Evolutionary conservation across 2,888 invertebrate genomes (phyloP).

Genomic region (Bimastos eiseni): DNA sequence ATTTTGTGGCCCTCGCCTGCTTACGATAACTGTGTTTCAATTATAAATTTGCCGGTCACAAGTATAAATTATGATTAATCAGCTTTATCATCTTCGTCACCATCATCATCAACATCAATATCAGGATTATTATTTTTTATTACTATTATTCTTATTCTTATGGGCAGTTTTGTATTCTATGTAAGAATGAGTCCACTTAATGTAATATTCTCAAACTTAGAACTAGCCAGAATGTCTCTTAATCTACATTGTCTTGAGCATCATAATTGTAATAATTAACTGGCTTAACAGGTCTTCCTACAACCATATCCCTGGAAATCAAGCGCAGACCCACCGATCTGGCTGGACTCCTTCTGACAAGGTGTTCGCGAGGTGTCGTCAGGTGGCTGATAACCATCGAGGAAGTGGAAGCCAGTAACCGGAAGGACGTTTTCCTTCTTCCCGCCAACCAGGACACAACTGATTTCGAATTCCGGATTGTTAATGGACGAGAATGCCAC

Average conservation of each 20-base stretch:
- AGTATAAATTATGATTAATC: too few species aligned
- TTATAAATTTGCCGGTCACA: too few species aligned
- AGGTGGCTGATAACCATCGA: neutral
- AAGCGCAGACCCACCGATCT: neutral
- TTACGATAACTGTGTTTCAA: neutral
- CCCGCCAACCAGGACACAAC: neutral
- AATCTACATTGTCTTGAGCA: too few species aligned
- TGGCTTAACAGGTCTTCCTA: neutral
- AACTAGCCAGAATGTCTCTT: too few species aligned
- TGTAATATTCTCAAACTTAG: too few species aligned
- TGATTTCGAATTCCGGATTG: neutral
- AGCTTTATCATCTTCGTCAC: neutral
- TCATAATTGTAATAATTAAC: too few species aligned
- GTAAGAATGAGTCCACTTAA: too few species aligned
- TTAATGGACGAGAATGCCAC: neutral
- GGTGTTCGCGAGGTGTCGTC: neutral
- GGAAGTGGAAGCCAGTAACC: neutral
- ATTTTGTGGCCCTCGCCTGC: too few species aligned
- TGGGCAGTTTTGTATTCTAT: neutral
- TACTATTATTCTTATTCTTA: neutral
- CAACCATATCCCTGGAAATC: neutral
- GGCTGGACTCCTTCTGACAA: neutral
- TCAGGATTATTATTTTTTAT: too few species aligned
- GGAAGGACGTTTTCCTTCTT: neutral
- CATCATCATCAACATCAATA: slow-evolving; percentile 27